A percentile compares a stretch with the other conserved stretches of the same genome.
Conservation (phyloP, 2,797 vertebrate genomes). For the Sebastes steindachneri region DNA sequence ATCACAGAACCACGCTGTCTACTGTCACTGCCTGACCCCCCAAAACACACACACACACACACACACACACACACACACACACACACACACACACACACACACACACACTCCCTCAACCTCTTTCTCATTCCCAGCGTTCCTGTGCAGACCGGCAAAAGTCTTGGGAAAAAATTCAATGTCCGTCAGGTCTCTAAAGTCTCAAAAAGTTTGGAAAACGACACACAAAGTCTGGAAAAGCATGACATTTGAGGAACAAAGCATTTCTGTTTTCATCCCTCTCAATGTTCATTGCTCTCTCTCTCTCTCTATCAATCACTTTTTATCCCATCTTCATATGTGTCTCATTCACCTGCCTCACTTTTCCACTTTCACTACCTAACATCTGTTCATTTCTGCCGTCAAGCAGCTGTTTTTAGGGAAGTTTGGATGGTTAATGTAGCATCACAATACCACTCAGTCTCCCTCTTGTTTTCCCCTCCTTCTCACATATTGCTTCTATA, state of each 20-base stretch:
- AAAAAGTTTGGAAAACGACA: neutral
- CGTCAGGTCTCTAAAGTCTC: neutral
- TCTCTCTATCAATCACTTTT: neutral
- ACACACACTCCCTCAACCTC: slow-evolving; percentile 1
- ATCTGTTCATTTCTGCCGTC: neutral
- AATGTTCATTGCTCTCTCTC: neutral
- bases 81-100: neutral
- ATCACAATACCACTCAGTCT: neutral
- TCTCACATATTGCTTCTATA: neutral
- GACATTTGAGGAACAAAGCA: neutral
- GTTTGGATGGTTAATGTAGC: slow-evolving; percentile 3
- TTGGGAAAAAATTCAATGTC: neutral
- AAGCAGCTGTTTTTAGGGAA: neutral
- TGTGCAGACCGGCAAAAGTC: slow-evolving; percentile 24
- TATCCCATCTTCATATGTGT: neutral
- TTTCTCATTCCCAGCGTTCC: slow-evolving; percentile 42
- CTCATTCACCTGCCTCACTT: neutral
- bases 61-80: neutral
- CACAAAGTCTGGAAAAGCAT: neutral
- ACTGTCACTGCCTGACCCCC: slow-evolving; percentile 59
- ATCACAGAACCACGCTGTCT: slow-evolving; percentile 68
- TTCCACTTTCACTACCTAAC: neutral
- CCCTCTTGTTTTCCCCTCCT: neutral
- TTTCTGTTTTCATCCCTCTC: neutral
- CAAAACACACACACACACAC: slow-evolving; percentile 13